phyloP scores from a whole-genome alignment of 2,888 invertebrate species.

The Seira musarum region DNA sequence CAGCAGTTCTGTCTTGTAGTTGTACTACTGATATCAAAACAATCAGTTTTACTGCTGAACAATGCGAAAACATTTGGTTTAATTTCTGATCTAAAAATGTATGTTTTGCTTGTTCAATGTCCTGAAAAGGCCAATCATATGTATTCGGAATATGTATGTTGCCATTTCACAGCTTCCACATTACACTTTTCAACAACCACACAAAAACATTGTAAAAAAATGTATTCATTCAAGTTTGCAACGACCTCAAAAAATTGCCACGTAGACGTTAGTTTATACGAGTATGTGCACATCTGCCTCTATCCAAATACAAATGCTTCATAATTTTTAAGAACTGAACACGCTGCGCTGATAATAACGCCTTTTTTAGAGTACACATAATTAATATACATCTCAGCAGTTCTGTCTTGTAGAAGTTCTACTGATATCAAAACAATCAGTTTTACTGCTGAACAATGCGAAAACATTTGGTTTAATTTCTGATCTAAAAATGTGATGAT shows the following conservation, averaged over 20 bases:
- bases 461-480: background rate
- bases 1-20: background rate
- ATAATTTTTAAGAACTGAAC: too few relatives aligned
- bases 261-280: too few relatives aligned
- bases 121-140: background rate
- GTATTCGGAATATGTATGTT: background rate
- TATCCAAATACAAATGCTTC: too few relatives aligned
- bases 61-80: background rate
- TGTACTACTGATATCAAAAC: background rate
- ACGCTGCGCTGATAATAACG: background rate
- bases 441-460: constrained; percentile 18
- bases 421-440: background rate
- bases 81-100: background rate
- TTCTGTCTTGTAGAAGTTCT: background rate
- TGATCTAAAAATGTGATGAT: background rate
- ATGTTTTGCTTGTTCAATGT: background rate
- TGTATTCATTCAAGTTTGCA: background rate
- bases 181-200: background rate
- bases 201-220: background rate
- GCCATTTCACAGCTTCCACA: background rate
- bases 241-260: background rate
- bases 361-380: constrained; percentile 4
- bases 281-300: too few relatives aligned
- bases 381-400: background rate
- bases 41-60: constrained; percentile 23